Evolutionary conservation across 2,797 vertebrate species (phyloP).

Genomic region (Pseudomugil gertrudae): DNA sequence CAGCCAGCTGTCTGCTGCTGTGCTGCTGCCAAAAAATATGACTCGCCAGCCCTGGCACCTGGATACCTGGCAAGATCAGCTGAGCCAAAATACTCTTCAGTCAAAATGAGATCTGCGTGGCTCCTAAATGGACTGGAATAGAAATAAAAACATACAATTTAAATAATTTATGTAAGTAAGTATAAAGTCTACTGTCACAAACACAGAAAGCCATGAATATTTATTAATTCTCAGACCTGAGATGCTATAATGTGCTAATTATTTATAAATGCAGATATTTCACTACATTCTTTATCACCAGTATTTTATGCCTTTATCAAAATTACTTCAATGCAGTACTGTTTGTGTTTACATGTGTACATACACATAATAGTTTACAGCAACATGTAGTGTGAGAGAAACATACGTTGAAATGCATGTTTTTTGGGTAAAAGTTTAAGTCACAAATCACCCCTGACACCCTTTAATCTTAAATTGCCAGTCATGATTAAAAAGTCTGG

Average conservation of each 20-base stretch:
- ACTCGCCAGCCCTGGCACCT: slow-evolving; percentile 37
- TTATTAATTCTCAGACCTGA: too few relatives aligned
- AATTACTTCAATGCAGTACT: background rate
- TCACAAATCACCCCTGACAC: slow-evolving; percentile 16
- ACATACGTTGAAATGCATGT: background rate
- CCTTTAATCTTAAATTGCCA: slow-evolving; percentile 18
- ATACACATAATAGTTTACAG: background rate
- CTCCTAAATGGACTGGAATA: background rate
- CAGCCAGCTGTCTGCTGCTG: slow-evolving; percentile 57
- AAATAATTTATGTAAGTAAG: slow-evolving; percentile 1
- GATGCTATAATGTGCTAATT: background rate
- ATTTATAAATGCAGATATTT: background rate
- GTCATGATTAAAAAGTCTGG: slow-evolving; percentile 25
- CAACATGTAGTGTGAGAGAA: background rate
- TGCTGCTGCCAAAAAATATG: slow-evolving; percentile 53
- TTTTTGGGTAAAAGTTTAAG: slow-evolving; percentile 24
- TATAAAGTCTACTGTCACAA: background rate
- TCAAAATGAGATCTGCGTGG: slow-evolving; percentile 4
- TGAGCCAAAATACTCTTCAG: slow-evolving; percentile 25
- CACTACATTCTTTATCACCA: background rate
- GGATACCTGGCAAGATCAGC: slow-evolving; percentile 12
- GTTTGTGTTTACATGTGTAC: background rate
- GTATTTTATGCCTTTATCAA: too few relatives aligned
- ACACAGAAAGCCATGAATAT: background rate
- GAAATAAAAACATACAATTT: background rate